Base-by-base conservation (phyloP, 2,113 vertebrate species). In the Melanocharis versteri region DNA sequence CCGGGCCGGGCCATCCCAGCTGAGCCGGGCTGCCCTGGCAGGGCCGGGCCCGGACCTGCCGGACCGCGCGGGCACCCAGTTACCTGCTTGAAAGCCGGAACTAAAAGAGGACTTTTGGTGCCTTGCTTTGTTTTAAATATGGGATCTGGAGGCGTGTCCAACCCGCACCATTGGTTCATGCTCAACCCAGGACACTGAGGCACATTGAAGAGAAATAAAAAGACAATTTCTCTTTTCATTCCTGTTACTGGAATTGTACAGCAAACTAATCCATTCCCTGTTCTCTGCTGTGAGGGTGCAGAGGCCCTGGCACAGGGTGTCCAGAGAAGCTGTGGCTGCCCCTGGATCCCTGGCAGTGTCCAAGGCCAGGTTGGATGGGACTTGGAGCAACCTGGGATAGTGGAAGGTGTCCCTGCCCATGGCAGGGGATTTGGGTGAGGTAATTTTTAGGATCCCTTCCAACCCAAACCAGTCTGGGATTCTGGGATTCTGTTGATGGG, bases 321-420 rank as follows among this genome's bases (percentile, higher is more conserved):
- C 21, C 57, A 64, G 42, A 56, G 57, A 22, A 66, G 68, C 69
- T 60, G 60, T 28, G 60, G 39, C 69, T 82, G 77, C 19, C 23
- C 13, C 69, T 70, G 54, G 31, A 66, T 14, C 28, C 44, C 51
- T 75, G 37, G 28, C 2, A 82, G 13, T 39, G 60, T 18, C 77
- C 87, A 21, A 68, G 60, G 39, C 23, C 60, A 39, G 44, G 37
- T 0, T 73, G 58, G 42, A 57, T 0, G 0, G 11, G 21, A 31
- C 35, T 33, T 48, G 31, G 37, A 58, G 37, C 23, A 30, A 0
- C 3, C 24, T 22, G 24, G 0, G 51, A 0, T 3, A 16, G 45
- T n/a, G 51, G 68, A 4, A 53, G 1, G 5, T 44, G 37, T 37
- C 22, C 50, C 50, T 57, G 44, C 15, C 44, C 19, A 8, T 20